phyloP scores from a whole-genome alignment of 2,888 invertebrate species.

The Stenodera caucasica region DNA sequence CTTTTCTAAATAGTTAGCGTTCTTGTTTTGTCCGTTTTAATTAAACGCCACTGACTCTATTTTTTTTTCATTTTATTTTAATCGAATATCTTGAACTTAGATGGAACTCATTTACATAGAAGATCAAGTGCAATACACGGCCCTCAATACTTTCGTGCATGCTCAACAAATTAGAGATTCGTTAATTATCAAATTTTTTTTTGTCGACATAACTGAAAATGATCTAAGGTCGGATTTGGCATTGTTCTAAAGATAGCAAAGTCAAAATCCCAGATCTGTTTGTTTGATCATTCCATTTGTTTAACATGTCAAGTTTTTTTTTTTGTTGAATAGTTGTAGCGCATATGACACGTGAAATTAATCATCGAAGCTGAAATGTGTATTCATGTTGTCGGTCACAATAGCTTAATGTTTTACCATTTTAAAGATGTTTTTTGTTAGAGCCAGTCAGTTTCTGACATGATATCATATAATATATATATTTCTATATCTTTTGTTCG shows the following conservation, averaged over 20 bases:
- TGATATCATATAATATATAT: slow-evolving; percentile 11
- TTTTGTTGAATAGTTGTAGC: slow-evolving; percentile 9
- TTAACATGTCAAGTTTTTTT: slow-evolving; percentile 7
- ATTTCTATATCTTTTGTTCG: slow-evolving; percentile 15
- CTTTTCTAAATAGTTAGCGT: slow-evolving; percentile 29
- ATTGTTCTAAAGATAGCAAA: neutral
- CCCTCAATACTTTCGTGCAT: slow-evolving; percentile 26
- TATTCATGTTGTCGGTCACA: slow-evolving; percentile 17
- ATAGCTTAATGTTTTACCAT: slow-evolving; percentile 18
- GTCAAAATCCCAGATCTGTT: slow-evolving; percentile 8
- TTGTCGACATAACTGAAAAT: neutral
- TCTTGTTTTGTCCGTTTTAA: slow-evolving; percentile 25
- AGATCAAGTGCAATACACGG: slow-evolving; percentile 19
- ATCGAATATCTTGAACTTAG: slow-evolving; percentile 25
- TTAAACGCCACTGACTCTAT: slow-evolving; percentile 25
- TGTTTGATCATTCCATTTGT: slow-evolving; percentile 7
- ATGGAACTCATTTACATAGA: slow-evolving; percentile 23
- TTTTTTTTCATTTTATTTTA: slow-evolving; percentile 18
- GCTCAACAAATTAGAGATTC: slow-evolving; percentile 20
- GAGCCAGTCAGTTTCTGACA: slow-evolving; percentile 14
- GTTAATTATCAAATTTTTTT: too few species aligned
- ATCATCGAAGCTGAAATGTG: slow-evolving; percentile 26
- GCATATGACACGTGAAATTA: slow-evolving; percentile 24
- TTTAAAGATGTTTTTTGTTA: slow-evolving; percentile 22
- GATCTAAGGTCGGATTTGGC: neutral